phyloP scores from a whole-genome alignment of 2,797 vertebrate genomes.

The Syngnathus acus region DNA sequence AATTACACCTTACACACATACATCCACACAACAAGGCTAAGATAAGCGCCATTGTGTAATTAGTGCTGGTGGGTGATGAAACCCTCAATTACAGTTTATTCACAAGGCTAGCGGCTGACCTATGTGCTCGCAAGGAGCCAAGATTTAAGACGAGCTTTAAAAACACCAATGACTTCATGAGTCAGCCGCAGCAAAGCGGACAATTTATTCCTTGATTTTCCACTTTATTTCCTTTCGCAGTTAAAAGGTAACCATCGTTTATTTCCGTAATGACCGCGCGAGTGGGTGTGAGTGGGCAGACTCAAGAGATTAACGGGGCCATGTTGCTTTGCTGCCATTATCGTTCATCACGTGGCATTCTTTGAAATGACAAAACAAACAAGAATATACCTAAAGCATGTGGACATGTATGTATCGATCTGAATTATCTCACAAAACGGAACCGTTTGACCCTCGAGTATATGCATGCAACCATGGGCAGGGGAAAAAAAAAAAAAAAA shows the following conservation, averaged over 20 bases:
- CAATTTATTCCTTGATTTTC: neutral
- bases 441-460: too few relatives aligned
- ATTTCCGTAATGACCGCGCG: conserved; percentile 16
- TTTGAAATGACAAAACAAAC: too few relatives aligned
- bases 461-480: neutral
- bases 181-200: conserved; percentile 10
- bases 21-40: conserved; percentile 10
- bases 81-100: conserved; percentile 55
- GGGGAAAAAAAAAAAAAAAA: too few relatives aligned
- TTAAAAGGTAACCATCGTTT: conserved; percentile 7
- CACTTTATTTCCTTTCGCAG: neutral
- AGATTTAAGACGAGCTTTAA: conserved; percentile 23
- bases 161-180: conserved; percentile 31
- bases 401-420: too few relatives aligned
- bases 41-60: conserved; percentile 43
- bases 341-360: too few relatives aligned
- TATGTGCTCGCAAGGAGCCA: conserved; percentile 8
- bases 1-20: conserved; percentile 52
- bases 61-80: conserved; percentile 54
- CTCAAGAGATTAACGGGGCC: conserved; percentile 2
- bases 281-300: conserved; percentile 36
- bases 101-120: conserved; percentile 39
- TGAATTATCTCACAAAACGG: too few relatives aligned
- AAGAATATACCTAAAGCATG: too few relatives aligned
- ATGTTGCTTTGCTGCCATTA: neutral